These are phyloP conservation scores for Cynopterus brachyotis DNA, from an alignment of 2,113 vertebrate genomes.

Conservation along the genomic window DNA sequence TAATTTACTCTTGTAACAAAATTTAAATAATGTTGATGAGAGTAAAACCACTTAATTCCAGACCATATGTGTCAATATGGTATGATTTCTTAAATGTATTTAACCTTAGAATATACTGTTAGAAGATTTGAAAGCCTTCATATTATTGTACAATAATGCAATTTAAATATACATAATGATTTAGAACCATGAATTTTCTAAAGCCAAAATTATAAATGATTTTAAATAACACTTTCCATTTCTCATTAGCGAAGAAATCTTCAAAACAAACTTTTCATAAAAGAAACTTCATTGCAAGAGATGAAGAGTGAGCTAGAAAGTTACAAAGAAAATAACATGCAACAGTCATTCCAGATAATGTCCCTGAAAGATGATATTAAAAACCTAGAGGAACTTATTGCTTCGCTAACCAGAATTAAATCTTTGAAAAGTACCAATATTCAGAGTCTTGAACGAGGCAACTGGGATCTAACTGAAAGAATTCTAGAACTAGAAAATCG, in stretches of 20 bases:
- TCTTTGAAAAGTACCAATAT: slow-evolving; percentile 65
- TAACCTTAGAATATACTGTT: background rate
- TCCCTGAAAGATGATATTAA: slow-evolving; percentile 71
- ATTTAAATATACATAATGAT: slow-evolving; percentile 15
- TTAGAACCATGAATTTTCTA: slow-evolving; percentile 20
- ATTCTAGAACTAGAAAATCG: slow-evolving; percentile 69
- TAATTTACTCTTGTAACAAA: background rate
- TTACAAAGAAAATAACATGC: slow-evolving; percentile 70
- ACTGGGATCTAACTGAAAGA: slow-evolving; percentile 67
- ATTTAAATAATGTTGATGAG: background rate
- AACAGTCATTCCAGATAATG: slow-evolving; percentile 65
- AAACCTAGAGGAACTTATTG: slow-evolving; percentile 63
- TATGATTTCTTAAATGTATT: background rate
- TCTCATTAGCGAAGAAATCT: slow-evolving; percentile 74
- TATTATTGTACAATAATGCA: slow-evolving; percentile 24
- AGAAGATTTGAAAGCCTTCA: background rate
- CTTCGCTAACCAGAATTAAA: slow-evolving; percentile 65
- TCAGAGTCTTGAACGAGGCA: slow-evolving; percentile 66
- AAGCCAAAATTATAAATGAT: background rate
- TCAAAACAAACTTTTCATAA: slow-evolving; percentile 65
- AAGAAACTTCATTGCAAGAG: slow-evolving; percentile 71
- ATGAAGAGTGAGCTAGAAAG: slow-evolving; percentile 70
- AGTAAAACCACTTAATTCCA: background rate
- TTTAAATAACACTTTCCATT: slow-evolving; percentile 32
- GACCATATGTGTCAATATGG: background rate